Base-by-base conservation (phyloP, 2,888 invertebrate genomes). In the Metacarcinus magister region DNA sequence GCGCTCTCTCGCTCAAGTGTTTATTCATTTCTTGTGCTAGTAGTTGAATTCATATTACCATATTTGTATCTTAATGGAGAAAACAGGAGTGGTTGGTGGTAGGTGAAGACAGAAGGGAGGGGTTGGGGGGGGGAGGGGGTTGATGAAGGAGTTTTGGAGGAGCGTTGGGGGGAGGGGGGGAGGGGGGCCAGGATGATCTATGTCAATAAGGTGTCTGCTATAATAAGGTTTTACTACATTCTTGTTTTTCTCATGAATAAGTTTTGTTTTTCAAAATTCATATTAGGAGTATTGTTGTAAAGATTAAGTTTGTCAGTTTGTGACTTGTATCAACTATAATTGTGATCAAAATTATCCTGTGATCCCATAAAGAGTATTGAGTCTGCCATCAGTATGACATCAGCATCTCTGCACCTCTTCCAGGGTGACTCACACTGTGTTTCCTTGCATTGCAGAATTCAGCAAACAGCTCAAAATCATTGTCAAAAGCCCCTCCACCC, bases 401-500 rank as follows among this genome's bases (percentile, higher is more conserved):
- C 28, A 8, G 1, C 46, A 8, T 13, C 28, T 46, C n/a, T 44
- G 43, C 90, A 90, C 46, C 46, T 39, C 23, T 54, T 54, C 60
- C 75, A 2, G n/a, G 10, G 75, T 10, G 28, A 82, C 32, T 39
- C 39, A 87, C 32, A 39, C 32, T 39, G 54, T 13, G 48, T 32
- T 82, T 32, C 43, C 44, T 43, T 82, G 13, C 16, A 19, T 92
- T 92, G 60, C 95, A 96, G 96, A 96, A 96, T 90, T 96, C 92
- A n/a, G 92, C 94, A 60, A 96, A 94, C 89, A 95, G 95, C 95
- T 95, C 96, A 75, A 96, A 96, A 95, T 95, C 95, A n/a, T 13
- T 95, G 90, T 95, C 96, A 87, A 97, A 97, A 92, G 97, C 96
- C 90, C 97, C 97, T 43, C 97, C 97, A 82, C 97, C 97, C 10